Conservation (phyloP, 2,888 invertebrate species). For the Esperia sulphurella region DNA sequence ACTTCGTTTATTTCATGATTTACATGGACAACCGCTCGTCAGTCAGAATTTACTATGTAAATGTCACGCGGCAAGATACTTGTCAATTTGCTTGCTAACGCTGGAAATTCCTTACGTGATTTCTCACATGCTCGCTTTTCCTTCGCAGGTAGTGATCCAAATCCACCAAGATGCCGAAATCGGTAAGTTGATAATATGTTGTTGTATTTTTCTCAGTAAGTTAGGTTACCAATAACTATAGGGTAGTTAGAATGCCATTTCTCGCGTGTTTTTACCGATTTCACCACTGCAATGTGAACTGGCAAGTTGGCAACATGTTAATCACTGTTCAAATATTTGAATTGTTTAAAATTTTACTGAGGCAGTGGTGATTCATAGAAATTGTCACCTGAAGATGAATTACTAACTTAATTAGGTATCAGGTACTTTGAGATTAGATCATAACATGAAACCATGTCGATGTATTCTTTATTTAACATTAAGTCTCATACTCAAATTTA, state of each 20-base stretch:
- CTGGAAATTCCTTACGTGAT: slow-evolving; percentile 39
- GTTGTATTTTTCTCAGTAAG: slow-evolving; percentile 6
- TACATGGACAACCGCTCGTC: slow-evolving; percentile 21
- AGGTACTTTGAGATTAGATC: too few species aligned
- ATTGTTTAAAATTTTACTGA: slow-evolving; percentile 13
- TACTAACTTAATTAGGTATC: too few species aligned
- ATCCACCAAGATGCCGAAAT: slow-evolving; percentile 82
- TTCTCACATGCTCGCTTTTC: slow-evolving; percentile 43
- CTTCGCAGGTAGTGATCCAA: slow-evolving; percentile 73
- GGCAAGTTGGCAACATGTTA: slow-evolving; percentile 44
- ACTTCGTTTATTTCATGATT: slow-evolving; percentile 20
- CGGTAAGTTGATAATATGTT: slow-evolving; percentile 66
- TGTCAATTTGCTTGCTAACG: slow-evolving; percentile 34
- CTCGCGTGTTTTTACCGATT: slow-evolving; percentile 56
- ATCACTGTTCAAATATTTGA: slow-evolving; percentile 34
- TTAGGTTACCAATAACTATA: slow-evolving; percentile 12
- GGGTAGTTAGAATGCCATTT: slow-evolving; percentile 13
- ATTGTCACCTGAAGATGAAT: neutral
- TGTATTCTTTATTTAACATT: too few species aligned
- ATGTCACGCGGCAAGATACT: slow-evolving; percentile 45
- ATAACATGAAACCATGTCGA: too few species aligned
- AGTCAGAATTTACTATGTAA: slow-evolving; percentile 39
- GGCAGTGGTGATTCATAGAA: neutral
- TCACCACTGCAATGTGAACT: slow-evolving; percentile 64
- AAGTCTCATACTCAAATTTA: neutral